Base-by-base conservation (phyloP, 2,888 invertebrate genomes). In the Drosophila sordidula region DNA sequence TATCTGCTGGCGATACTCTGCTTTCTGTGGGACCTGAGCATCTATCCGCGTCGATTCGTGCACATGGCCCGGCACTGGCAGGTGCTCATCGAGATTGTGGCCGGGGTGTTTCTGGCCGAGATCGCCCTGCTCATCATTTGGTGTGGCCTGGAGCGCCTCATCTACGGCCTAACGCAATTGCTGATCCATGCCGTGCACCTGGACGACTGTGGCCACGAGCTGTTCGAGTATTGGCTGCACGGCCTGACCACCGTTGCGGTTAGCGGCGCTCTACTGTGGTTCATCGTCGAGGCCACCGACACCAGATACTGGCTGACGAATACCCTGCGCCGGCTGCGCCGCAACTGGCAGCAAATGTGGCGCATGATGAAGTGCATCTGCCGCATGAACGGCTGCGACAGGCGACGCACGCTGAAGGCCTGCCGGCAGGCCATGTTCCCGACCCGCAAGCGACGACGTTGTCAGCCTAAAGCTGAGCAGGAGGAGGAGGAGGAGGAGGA, bases 41-140 rank as follows among this genome's bases (percentile, higher is more conserved):
- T 90, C 2, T 90, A 81, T 71, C 90, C 90, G 4, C 16, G 55
- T 5, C 87, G 89, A 4, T 91, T 87, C 50, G 71, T 73, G 75
- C 85, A 87, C 56, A 71, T 90, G 67, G 54, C 78, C 6, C 55
- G 61, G n/a, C 29, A 65, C 12, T 85, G 85, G 66, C 81, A 76
- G 36, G 1, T 87, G 22, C 9, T 75, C 0, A 39, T 81, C 16
- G 91, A 90, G 50, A 65, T 74, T 0, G 42, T 90, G 5, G 59
- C 73, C 4, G 57, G 80, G 9, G 16, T 87, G 29, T 67, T 90
- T 6, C 5, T 91, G 16, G 64, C 67, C 0, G 90, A 90, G 61
- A 51, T 91, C 14, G 74, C 70, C 8, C 59, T 75, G 0, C 25
- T 91, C 2, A 16, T 90, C 14, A 68, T 90, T 6, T 90, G 90